Conservation (phyloP, 1,140 invertebrate species). For the Aphelenchoides fujianensis region DNA sequence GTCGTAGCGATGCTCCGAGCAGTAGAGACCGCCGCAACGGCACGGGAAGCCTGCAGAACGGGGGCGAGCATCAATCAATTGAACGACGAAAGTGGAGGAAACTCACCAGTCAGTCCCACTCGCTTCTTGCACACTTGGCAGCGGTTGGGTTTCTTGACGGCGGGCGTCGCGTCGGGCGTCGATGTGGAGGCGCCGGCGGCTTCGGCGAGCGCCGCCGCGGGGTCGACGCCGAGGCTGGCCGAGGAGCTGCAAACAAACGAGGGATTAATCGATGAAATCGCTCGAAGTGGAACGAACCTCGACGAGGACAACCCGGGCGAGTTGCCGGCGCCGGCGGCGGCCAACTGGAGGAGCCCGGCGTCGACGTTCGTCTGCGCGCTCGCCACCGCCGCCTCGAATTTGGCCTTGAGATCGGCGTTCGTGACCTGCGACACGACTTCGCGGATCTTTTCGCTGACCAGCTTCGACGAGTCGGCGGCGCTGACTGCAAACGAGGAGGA, state of each 20-base stretch:
- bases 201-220: constrained; percentile 22
- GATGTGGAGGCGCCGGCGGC: constrained; percentile 11
- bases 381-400: constrained; percentile 21
- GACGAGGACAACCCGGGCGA: constrained; percentile 27
- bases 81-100: constrained; percentile 13
- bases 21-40: constrained; percentile 95
- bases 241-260: constrained; percentile 20
- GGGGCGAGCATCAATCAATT: too few relatives aligned
- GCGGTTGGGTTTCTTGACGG: constrained; percentile 89
- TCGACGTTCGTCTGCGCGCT: constrained; percentile 25
- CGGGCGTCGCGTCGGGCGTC: constrained; percentile 33
- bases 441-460: constrained; percentile 22
- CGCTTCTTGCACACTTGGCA: constrained; percentile 96
- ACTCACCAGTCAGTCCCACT: constrained; percentile 91
- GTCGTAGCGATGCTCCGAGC: constrained; percentile 92
- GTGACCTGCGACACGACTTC: constrained; percentile 25
- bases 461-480: not conserved
- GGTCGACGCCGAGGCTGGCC: constrained; percentile 13
- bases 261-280: too few relatives aligned
- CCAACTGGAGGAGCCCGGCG: constrained; percentile 9
- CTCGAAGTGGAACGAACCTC: not conserved
- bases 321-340: too few relatives aligned
- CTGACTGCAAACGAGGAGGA: too few relatives aligned
- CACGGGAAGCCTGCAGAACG: constrained; percentile 95
- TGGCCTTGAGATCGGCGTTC: constrained; percentile 14